Evolutionary conservation across 2,888 invertebrate genomes (phyloP).

Genomic region (Disparrhopalites patrizii): DNA sequence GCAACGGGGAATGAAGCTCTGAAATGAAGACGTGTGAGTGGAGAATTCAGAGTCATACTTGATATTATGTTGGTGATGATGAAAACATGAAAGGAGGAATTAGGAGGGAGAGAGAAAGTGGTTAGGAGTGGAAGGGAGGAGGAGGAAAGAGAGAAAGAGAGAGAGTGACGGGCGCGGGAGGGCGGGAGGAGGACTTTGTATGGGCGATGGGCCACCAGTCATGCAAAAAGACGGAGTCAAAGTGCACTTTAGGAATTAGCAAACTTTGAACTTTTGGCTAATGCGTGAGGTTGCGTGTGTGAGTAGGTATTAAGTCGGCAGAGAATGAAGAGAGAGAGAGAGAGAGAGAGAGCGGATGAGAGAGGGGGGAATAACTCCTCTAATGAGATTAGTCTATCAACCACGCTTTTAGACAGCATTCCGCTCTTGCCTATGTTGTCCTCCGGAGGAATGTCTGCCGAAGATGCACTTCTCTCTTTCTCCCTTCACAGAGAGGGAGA

Average conservation of each 20-base stretch:
- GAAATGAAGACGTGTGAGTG: too few relatives aligned
- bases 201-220: slow-evolving; percentile 13
- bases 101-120: background rate
- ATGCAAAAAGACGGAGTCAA: slow-evolving; percentile 30
- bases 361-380: slow-evolving; percentile 18
- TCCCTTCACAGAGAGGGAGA: too few relatives aligned
- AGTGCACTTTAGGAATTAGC: slow-evolving; percentile 42
- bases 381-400: slow-evolving; percentile 36
- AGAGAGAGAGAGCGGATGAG: background rate
- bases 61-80: background rate
- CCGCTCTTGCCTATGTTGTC: background rate
- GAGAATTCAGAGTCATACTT: too few relatives aligned
- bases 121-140: background rate
- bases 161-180: background rate
- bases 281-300: slow-evolving; percentile 17
- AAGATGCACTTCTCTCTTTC: too few relatives aligned
- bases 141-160: background rate
- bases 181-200: slow-evolving; percentile 19
- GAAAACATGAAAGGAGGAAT: background rate
- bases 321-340: background rate
- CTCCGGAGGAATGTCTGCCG: too few relatives aligned
- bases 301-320: background rate
- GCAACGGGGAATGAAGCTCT: too few relatives aligned
- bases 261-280: slow-evolving; percentile 40
- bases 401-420: slow-evolving; percentile 27